Percentiles rank a stretch among this genome's conserved stretches.
Evolutionary conservation across 2,888 invertebrate species (phyloP).

Genomic region (Labia minor): DNA sequence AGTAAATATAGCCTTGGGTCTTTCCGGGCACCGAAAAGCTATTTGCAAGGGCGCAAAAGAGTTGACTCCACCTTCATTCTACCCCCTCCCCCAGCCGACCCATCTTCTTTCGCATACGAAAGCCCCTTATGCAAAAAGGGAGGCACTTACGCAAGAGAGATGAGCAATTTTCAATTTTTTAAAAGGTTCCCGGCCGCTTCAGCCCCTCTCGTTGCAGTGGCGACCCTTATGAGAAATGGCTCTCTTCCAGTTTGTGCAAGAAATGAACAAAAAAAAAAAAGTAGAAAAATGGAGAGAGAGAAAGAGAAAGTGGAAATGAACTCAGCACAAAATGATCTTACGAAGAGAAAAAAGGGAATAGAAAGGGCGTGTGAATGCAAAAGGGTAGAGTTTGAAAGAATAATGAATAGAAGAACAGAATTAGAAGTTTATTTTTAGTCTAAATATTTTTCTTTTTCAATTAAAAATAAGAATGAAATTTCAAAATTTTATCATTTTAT

Average conservation of each 20-base stretch:
- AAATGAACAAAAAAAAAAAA: neutral
- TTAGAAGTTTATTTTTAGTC: no score
- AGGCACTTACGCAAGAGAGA: neutral
- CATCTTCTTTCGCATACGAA: neutral
- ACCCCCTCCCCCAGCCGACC: neutral
- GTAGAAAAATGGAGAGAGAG: neutral
- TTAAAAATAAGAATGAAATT: no score
- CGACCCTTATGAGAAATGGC: conserved; percentile 1
- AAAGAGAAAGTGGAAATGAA: neutral
- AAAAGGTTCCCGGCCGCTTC: neutral
- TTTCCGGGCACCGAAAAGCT: conserved; percentile 6
- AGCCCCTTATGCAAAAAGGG: neutral
- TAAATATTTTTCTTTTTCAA: no score
- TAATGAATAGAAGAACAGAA: no score
- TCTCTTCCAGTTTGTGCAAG: neutral
- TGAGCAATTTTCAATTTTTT: conserved; percentile 13
- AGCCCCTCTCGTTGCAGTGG: neutral
- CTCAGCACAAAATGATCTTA: neutral
- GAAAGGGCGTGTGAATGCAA: no score
- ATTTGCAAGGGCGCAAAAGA: neutral
- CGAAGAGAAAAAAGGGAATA: neutral
- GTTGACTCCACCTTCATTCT: no score
- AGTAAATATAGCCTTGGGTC: neutral
- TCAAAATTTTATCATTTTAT: no score
- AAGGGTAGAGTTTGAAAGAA: neutral